phyloP scores from a whole-genome alignment of 2,797 vertebrate species.

The Crocidura indochinensis region DNA sequence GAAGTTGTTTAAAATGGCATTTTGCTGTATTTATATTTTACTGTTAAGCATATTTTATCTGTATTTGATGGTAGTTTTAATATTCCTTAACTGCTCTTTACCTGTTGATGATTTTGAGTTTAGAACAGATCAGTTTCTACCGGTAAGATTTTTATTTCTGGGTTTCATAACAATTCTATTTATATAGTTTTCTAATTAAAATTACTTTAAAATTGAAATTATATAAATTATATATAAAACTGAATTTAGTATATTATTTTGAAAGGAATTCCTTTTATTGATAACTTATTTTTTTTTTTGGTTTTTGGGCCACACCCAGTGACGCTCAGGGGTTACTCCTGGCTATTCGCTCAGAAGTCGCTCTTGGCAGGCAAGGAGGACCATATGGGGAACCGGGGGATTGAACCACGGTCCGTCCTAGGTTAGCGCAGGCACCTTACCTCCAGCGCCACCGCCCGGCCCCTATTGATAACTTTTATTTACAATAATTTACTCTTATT shows the following conservation, averaged over 20 bases:
- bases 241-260: slow-evolving; percentile 43
- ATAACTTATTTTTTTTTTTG: no score
- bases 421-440: no score
- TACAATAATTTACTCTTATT: neutral
- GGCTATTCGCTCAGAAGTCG: no score
- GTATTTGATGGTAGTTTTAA: slow-evolving; percentile 34
- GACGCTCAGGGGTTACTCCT: no score
- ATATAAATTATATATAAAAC: slow-evolving; percentile 23
- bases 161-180: slow-evolving; percentile 39
- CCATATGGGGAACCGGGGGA: no score
- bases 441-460: no score
- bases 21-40: slow-evolving; percentile 54
- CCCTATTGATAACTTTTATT: no score
- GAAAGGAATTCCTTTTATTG: slow-evolving; percentile 15
- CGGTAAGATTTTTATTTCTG: slow-evolving; percentile 91
- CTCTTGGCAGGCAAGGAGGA: no score
- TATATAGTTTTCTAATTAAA: slow-evolving; percentile 38
- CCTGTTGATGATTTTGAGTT: slow-evolving; percentile 99
- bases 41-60: slow-evolving; percentile 50
- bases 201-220: slow-evolving; percentile 49
- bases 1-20: slow-evolving; percentile 43
- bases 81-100: slow-evolving; percentile 92
- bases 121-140: slow-evolving; percentile 97
- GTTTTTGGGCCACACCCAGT: no score
- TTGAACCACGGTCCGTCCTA: no score